Evolutionary conservation across 2,113 vertebrate genomes (phyloP), one percentile per base, ranked within the genome.

Genomic region (Leptobrachium leishanense): DNA sequence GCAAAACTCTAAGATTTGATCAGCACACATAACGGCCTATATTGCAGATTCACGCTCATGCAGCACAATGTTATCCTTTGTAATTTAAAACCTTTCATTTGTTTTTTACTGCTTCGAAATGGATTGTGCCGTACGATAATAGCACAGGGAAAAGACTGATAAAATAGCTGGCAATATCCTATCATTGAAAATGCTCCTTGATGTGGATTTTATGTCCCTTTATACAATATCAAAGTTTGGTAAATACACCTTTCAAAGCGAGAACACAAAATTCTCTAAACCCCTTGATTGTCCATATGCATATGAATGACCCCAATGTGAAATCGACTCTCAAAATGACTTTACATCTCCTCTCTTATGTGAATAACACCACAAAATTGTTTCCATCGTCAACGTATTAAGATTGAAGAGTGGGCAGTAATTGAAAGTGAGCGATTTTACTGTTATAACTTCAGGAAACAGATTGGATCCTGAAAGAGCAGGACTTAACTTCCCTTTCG

Each of bases 311-410:
- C 46, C 82, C 68, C 73, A 42, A 84, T 86, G 67, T 84, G 43
- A 84, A 66, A 64, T 86, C 76, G 46, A 68, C 50, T 50, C 3
- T 15, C 40, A 84, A 85, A 84, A 74, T 53, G 6, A 81, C 81
- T 90, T 85, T 84, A 2, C 50, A 63, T 73, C 76, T 53, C 44
- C 85, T 65, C 75, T 84, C 68, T 50, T 81, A 83, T 74, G 2
- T 83, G 81, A 88, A 81, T 84, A 90, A 85, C 68, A 59, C 84
- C 75, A 83, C 87, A 83, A 87, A 89, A 87, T 87, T 88, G 59
- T 81, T 82, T 91, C 75, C 72, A 8, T 69, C 86, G 87, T 85
- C 43, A 77, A 79, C 81, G 68, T 71, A 79, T 79, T 85, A 90
- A 85, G 82, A 85, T 85, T 85, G 75, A 87, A 83, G 85, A 74